Base-by-base conservation (phyloP, 2,888 invertebrate species). In the Atethmia centrago region DNA sequence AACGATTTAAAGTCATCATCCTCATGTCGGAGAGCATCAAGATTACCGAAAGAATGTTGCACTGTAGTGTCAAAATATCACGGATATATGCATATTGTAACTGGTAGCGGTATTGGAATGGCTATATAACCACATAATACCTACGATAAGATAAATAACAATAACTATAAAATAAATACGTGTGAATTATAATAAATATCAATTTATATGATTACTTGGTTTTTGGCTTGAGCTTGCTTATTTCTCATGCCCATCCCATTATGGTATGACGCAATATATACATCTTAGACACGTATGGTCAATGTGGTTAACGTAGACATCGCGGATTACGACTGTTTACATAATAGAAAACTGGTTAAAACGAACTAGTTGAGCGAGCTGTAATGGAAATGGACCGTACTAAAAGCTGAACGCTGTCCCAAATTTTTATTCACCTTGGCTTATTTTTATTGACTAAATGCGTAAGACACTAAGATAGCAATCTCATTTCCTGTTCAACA, bases 1-100 rank as follows among this genome's bases (percentile, higher is more conserved):
- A 59, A 59, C 55, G 45, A 79, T 74, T 49, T 65, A 16, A 68
- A 51, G 71, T 80, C 67, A 73, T 83, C 70, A 71, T 74, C 69
- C 74, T 77, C 66, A 64, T 66, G 53, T 66, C 62, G 19, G 47
- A 58, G 8, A 49, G 58, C 47, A 67, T 65, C 55, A 65, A 68
- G 62, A 25, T 62, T 70, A 75, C 63, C 65, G 31, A 77, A 79
- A 84, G 75, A 82, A 83, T 84, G 61, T 84, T 28, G 42, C 82
- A 84, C 59, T 36, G n/a, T 47, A 55, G 82, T 84, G 82, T 71
- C 62, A 76, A 82, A 72, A 76, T 73, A 66, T 58, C 59, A 69
- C 47, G 21, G 28, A 62, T 58, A 74, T 45, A 21, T 66, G 49
- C 63, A 21, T 67, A 53, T 64, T 68, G 65, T 51, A 69, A 73